Evolutionary conservation across 2,888 invertebrate genomes (phyloP), one percentile per base, ranked within the genome.

Genomic region (Yponomeuta plumbellus): DNA sequence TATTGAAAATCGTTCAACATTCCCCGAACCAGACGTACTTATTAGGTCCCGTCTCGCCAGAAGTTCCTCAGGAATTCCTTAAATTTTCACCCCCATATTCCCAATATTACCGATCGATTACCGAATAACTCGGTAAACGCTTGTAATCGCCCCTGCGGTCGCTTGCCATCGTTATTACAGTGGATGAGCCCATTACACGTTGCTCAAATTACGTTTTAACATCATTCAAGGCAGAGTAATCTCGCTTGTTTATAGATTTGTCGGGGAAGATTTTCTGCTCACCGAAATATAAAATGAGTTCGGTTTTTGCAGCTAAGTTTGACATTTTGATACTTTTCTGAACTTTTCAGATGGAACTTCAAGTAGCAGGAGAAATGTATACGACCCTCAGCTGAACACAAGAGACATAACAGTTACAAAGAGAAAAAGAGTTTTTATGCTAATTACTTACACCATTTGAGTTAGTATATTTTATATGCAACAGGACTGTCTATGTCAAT

Each of bases 111-210:
- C 71, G 71, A 77, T 75, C 84, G 84, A 86, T 88, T 88, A 88
- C 86, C 80, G 81, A 84, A 88, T 87, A 81, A 84, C 84, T 82
- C 80, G 79, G 88, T 89, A 88, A 90, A 84, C 77, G 86, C 81
- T 83, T 85, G 89, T 90, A 88, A 88, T 88, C 87, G 81, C 86
- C 84, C 83, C 80, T 72, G 80, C 76, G 79, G 63, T 66, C 68
- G 80, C 78, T 83, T 81, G 84, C 81, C 78, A 81, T 81, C 80
- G 79, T 83, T 78, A 87, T 89, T 86, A 88, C 81, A 73, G 68
- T 75, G 78, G 83, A 78, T 74, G 76, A 76, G 70, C 81, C 80
- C 78, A 85, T 88, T 86, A 87, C 76, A 74, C 72, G 69, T 67
- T 72, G 72, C 75, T 79, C 73, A 74, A 76, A 75, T 69, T 70